Evolutionary conservation across 2,113 vertebrate genomes (phyloP), one percentile per base, ranked within the genome.

Genomic region (Gobio gobio): DNA sequence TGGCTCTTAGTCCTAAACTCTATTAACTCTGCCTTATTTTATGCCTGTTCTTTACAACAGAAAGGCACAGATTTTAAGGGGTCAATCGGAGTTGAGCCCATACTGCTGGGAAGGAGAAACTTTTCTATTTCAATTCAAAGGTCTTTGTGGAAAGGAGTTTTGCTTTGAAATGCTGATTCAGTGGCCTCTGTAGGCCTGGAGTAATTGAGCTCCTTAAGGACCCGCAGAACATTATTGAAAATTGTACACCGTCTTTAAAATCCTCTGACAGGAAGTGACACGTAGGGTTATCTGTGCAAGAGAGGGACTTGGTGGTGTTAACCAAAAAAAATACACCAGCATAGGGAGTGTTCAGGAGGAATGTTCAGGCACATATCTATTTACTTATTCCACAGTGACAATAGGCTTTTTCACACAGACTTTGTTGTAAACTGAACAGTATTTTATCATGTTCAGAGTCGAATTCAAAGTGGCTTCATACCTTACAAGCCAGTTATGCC

Each of bases 161-260:
- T 24, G 40, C 88, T 89, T 89, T 89, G 88, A 89, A 88, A 86
- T 85, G 84, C 73, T 89, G 88, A 89, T 89, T 80, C 56, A 20
- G 73, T 68, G 87, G 83, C 87, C 78, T 86, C 85, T 47, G 51
- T 81, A 78, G 87, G 66, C 85, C 58, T n/a, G 24, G 49, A 73
- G n/a, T 58, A 84, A 70, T 72, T 54, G 64, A 83, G 81, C 49
- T 83, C 82, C 78, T 83, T 58, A 33, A 73, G 75, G 74, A 68
- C 61, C 9, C 1, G 43, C 5, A 16, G 29, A 82, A 43, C 20
- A 56, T 70, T 72, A 82, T 64, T 70, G 80, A 82, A 54, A 82
- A 66, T 33, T 33, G 78, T 49, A 29, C 18, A 7, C 10, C 14
- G 12, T 72, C 76, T 56, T 59, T 59, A 36, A 58, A 78, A 59